A percentile compares a stretch with the other conserved stretches of the same genome.
These are phyloP conservation scores for Acanthosepion lycidas DNA, from an alignment of 2,888 invertebrate species.

Conservation along the genomic window DNA sequence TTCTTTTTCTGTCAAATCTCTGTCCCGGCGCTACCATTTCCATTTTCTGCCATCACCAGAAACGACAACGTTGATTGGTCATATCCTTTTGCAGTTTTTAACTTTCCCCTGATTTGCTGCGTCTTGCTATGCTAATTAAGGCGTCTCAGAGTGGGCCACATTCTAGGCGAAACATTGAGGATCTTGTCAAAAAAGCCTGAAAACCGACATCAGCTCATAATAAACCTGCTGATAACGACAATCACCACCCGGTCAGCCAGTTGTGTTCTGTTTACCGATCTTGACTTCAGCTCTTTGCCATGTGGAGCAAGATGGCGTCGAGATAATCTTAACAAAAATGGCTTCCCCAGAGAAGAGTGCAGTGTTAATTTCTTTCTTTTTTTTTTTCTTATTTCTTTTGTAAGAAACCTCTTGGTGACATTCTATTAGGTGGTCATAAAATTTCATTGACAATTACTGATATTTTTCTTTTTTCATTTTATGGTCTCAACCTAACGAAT, in stretches of 20 bases:
- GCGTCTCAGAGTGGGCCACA: not conserved
- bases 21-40: not conserved
- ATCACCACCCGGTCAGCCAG: not conserved
- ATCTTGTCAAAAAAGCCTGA: not conserved
- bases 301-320: slow-evolving; percentile 13
- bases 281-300: not conserved
- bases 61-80: not conserved
- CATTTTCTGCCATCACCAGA: not conserved
- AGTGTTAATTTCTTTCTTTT: not conserved
- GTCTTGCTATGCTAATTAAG: not conserved
- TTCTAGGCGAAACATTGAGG: slow-evolving; percentile 2
- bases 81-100: not conserved
- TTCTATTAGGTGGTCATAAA: slow-evolving; percentile 5
- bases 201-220: not conserved
- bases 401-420: not conserved
- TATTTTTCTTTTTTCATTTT: not conserved
- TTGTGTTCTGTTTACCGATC: slow-evolving; percentile 21
- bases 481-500: not conserved
- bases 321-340: not conserved
- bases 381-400: not conserved
- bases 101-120: not conserved
- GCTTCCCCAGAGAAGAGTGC: not conserved
- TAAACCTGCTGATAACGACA: not conserved
- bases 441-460: not conserved
- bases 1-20: not conserved